Conservation (phyloP, 2,113 vertebrate species). For the Motacilla alba region DNA sequence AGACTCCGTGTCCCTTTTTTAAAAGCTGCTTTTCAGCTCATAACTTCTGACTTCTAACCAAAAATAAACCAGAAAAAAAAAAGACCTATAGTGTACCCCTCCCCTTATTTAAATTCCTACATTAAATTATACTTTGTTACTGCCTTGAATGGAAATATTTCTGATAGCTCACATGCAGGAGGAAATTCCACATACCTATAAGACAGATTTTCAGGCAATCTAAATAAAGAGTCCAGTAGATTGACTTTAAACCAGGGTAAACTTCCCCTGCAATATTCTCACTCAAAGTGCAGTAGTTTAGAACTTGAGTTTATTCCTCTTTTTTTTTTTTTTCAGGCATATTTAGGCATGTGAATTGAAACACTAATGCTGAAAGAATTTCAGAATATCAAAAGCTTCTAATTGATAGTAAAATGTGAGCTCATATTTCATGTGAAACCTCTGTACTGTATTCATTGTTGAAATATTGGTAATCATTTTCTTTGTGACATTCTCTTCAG, state of each 20-base stretch:
- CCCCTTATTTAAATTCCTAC: neutral
- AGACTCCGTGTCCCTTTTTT: neutral
- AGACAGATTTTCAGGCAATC: neutral
- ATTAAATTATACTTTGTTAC: neutral
- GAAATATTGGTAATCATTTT: constrained; percentile 67
- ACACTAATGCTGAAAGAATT: constrained; percentile 25
- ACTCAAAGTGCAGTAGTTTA: neutral
- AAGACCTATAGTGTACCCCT: neutral
- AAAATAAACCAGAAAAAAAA: neutral
- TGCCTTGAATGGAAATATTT: neutral
- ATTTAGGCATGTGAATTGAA: constrained; percentile 20
- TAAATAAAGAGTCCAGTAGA: neutral
- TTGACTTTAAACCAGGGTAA: neutral
- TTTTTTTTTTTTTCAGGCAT: neutral
- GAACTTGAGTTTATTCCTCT: neutral
- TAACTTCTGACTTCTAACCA: neutral
- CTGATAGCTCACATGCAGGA: neutral
- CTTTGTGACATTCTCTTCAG: constrained; percentile 60
- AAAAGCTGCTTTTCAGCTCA: neutral
- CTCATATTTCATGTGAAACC: constrained; percentile 53
- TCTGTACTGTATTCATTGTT: constrained; percentile 21
- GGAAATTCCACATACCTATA: neutral
- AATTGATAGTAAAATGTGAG: constrained; percentile 64
- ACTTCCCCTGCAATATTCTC: neutral
- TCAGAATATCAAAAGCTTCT: constrained; percentile 57